Evolutionary conservation across 1,140 invertebrate species (phyloP).

Genomic region (Temnothorax curvispinosus): DNA sequence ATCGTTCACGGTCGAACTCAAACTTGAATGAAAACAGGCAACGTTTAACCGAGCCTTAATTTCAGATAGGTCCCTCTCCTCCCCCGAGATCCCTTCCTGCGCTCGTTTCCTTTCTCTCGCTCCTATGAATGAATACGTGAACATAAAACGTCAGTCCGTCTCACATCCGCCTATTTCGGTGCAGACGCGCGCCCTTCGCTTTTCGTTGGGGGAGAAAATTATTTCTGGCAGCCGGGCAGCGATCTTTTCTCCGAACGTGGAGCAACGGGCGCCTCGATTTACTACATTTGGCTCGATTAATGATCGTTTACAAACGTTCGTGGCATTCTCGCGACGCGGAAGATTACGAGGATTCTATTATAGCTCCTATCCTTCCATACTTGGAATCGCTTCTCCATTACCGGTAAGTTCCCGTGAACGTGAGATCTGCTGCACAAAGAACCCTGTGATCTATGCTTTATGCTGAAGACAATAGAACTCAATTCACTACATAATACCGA

Average conservation of each 20-base stretch:
- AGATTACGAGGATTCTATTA: conserved; percentile 25
- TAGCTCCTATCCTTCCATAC: conserved; percentile 7
- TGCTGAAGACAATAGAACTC: neutral
- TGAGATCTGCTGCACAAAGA: conserved; percentile 9
- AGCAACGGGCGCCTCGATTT: conserved; percentile 5
- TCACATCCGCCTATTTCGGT: conserved; percentile 73
- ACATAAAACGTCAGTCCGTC: conserved; percentile 56
- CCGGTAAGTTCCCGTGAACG: conserved; percentile 12
- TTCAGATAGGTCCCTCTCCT: conserved; percentile 48
- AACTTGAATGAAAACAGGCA: neutral
- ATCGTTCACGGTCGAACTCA: neutral
- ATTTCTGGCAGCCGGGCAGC: conserved; percentile 69
- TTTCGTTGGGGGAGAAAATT: conserved; percentile 75
- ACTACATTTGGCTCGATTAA: conserved; percentile 26
- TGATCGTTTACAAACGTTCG: conserved; percentile 12
- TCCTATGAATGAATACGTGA: conserved; percentile 68
- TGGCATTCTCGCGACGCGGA: conserved; percentile 8
- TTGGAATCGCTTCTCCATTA: conserved; percentile 13
- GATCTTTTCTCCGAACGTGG: conserved; percentile 37
- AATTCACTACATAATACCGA: neutral
- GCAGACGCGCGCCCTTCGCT: conserved; percentile 66
- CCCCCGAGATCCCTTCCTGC: neutral
- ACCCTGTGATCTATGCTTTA: neutral
- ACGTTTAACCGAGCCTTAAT: conserved; percentile 25
- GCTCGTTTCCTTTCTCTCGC: conserved; percentile 48